Evolutionary conservation across 1,140 invertebrate species (phyloP).

Genomic region (Atta colombica): DNA sequence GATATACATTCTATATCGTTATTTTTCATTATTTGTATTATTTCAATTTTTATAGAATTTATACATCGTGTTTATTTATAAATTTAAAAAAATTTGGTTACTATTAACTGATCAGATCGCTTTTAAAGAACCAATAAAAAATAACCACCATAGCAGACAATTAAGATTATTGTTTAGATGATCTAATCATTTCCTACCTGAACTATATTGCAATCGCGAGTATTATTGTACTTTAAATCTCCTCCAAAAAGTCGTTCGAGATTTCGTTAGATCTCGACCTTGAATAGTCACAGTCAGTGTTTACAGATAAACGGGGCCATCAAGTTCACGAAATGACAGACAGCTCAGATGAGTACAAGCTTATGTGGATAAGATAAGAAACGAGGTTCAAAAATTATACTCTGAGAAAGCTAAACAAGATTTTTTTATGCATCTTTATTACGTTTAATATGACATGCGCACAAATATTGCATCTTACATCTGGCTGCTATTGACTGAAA

Average conservation of each 20-base stretch:
- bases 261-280: conserved; percentile 11
- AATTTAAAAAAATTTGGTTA: no score
- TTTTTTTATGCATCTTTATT: neutral
- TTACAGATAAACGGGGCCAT: conserved; percentile 31
- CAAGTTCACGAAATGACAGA: conserved; percentile 38
- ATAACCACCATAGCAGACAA: neutral
- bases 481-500: neutral
- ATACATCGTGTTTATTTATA: no score
- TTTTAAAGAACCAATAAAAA: neutral
- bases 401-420: neutral
- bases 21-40: no score
- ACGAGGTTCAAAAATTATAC: neutral
- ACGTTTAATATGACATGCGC: neutral
- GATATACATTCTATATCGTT: no score
- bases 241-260: conserved; percentile 6
- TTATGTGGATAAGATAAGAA: conserved; percentile 14
- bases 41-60: no score
- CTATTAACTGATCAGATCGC: no score
- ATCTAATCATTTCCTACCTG: neutral
- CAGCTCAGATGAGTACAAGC: neutral
- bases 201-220: neutral
- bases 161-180: neutral
- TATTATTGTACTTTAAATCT: neutral
- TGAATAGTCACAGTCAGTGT: neutral
- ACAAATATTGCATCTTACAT: conserved; percentile 12